A percentile compares a stretch with the other conserved stretches of the same genome.
Conservation (phyloP, 2,888 invertebrate genomes). For the Agriotes lineatus region DNA sequence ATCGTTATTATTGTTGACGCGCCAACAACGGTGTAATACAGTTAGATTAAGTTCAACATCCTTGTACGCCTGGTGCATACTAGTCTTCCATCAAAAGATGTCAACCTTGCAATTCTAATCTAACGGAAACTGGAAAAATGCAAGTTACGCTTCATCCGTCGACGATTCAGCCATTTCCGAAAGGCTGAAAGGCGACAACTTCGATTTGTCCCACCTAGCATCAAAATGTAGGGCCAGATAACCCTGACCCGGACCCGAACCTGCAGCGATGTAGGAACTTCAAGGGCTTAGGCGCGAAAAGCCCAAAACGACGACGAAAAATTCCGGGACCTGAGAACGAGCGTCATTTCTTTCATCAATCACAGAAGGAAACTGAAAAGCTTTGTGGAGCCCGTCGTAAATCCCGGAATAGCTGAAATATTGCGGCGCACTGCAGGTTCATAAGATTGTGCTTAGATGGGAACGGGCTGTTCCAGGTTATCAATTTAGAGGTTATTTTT, state of each 20-base stretch:
- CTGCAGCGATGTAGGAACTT: neutral
- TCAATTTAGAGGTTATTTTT: neutral
- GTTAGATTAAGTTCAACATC: conserved; percentile 42
- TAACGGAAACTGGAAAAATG: conserved; percentile 19
- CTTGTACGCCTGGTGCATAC: conserved; percentile 32
- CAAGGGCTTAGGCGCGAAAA: neutral
- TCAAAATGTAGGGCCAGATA: neutral
- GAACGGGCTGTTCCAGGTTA: neutral
- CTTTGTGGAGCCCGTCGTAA: neutral
- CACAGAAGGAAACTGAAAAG: neutral
- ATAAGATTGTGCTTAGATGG: neutral
- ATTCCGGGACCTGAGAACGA: neutral
- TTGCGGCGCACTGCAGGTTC: neutral
- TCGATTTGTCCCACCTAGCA: neutral
- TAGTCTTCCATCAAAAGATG: conserved; percentile 33
- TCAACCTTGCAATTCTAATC: conserved; percentile 16
- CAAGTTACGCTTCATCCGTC: neutral
- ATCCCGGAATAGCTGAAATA: conserved; percentile 1
- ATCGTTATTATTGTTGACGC: conserved; percentile 27
- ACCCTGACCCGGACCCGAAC: neutral
- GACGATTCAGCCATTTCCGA: neutral
- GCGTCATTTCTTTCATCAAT: conserved; percentile 5
- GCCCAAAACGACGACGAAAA: neutral
- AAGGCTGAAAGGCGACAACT: neutral
- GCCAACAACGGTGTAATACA: conserved; percentile 31